Conservation (phyloP, 2,888 invertebrate genomes). For the Dermolepida albohirtum region DNA sequence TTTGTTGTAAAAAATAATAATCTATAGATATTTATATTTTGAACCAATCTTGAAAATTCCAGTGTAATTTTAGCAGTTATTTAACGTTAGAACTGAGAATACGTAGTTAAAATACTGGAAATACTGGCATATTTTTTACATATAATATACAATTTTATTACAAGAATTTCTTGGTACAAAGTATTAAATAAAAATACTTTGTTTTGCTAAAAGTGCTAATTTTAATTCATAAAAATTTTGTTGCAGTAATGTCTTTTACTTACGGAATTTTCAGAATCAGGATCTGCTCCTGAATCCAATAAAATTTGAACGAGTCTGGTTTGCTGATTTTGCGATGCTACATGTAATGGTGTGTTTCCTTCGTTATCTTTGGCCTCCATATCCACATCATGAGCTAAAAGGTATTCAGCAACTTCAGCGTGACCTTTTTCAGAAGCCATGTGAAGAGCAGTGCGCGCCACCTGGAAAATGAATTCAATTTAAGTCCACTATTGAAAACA, state of each 20-base stretch:
- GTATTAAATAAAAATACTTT: too few relatives aligned
- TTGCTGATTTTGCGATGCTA: conserved; percentile 81
- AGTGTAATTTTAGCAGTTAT: too few relatives aligned
- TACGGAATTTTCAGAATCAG: conserved; percentile 69
- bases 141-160: too few relatives aligned
- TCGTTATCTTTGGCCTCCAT: conserved; percentile 77
- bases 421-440: conserved; percentile 78
- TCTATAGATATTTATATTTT: too few relatives aligned
- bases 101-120: too few relatives aligned
- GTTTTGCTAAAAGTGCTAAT: too few relatives aligned
- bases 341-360: conserved; percentile 80
- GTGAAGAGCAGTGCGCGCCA: conserved; percentile 76
- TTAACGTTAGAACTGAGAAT: too few relatives aligned
- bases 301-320: conserved; percentile 78
- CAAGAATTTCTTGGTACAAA: too few relatives aligned
- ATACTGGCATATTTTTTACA: too few relatives aligned
- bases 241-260: conserved; percentile 45
- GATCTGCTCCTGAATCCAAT: conserved; percentile 75
- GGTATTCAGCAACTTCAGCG: conserved; percentile 70
- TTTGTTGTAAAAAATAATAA: too few relatives aligned
- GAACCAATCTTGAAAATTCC: too few relatives aligned
- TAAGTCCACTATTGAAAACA: not conserved
- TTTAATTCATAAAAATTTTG: not conserved
- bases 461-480: conserved; percentile 60
- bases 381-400: conserved; percentile 71